phyloP scores from a whole-genome alignment of 2,797 vertebrate species.

The Agapornis canus region DNA sequence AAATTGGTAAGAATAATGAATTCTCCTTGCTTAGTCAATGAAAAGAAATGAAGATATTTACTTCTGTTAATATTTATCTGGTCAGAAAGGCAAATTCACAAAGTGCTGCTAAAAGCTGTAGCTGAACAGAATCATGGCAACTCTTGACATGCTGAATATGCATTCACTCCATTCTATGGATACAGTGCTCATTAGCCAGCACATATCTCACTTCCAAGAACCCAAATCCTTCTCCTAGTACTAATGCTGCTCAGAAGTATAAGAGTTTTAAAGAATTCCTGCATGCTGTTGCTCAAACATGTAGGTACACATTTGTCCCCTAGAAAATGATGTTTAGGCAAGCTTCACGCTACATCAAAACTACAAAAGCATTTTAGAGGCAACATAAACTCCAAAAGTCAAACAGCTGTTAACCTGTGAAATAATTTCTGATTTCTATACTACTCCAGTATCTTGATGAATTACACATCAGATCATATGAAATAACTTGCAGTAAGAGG shows the following conservation, averaged over 20 bases:
- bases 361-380: not conserved
- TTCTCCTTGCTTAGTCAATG: not conserved
- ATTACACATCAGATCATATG: not conserved
- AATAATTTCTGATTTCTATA: not conserved
- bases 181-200: not conserved
- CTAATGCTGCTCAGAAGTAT: not conserved
- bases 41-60: not conserved
- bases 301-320: not conserved
- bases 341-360: not conserved
- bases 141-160: not conserved
- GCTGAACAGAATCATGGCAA: not conserved
- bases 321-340: not conserved
- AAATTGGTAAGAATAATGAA: not conserved
- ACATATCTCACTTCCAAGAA: not conserved
- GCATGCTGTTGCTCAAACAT: not conserved
- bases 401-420: not conserved
- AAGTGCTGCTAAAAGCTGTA: not conserved
- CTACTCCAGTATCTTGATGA: not conserved
- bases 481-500: not conserved
- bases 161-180: not conserved
- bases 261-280: not conserved
- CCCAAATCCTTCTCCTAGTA: not conserved
- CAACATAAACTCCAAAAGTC: not conserved
- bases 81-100: not conserved
- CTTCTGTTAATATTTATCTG: not conserved